phyloP scores from a whole-genome alignment of 2,888 invertebrate species.

The Caenorhabditis sp. region DNA sequence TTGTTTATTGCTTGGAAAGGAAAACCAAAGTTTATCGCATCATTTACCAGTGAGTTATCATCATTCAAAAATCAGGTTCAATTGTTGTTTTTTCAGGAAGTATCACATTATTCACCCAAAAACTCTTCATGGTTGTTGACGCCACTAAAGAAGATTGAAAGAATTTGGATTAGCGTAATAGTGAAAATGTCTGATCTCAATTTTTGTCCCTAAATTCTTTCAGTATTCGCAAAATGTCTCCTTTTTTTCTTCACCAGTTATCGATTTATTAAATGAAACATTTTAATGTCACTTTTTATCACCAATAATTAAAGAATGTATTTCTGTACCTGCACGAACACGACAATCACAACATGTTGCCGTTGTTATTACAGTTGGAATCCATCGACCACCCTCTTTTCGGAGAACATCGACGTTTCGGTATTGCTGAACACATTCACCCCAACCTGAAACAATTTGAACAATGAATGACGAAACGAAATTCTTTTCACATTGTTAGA shows the following conservation, averaged over 20 bases:
- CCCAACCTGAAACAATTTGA: constrained; percentile 58
- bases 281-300: constrained; percentile 32
- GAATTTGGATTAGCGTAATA: neutral
- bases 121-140: constrained; percentile 65
- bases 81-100: constrained; percentile 36
- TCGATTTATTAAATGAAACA: neutral
- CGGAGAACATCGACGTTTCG: constrained; percentile 66
- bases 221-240: neutral
- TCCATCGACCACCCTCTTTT: constrained; percentile 57
- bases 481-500: too few relatives aligned
- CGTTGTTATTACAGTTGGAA: constrained; percentile 65
- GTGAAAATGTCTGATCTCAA: neutral
- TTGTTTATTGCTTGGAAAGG: constrained; percentile 67
- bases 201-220: neutral
- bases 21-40: constrained; percentile 59
- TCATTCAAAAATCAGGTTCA: neutral
- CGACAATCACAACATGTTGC: constrained; percentile 67
- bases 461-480: too few relatives aligned
- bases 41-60: constrained; percentile 26
- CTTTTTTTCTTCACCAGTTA: neutral
- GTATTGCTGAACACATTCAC: constrained; percentile 65
- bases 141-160: constrained; percentile 53
- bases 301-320: constrained; percentile 60
- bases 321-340: constrained; percentile 62
- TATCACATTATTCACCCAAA: constrained; percentile 58